phyloP scores from a whole-genome alignment of 2,113 vertebrate genomes.

The Tupaia chinensis region DNA sequence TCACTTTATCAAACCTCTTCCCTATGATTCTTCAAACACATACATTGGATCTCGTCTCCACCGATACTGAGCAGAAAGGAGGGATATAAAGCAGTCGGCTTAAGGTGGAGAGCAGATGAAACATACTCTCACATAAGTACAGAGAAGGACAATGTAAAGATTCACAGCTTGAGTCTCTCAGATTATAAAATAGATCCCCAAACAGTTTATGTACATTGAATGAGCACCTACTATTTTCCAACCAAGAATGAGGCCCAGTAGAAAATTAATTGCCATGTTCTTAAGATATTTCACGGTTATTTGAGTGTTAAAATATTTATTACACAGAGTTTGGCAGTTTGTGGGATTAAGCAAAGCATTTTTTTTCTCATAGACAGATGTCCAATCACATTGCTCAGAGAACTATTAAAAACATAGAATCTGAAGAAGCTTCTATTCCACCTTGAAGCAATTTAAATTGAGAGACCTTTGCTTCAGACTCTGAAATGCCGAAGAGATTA shows the following conservation, averaged over 20 bases:
- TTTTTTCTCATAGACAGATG: conserved; percentile 55
- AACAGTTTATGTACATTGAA: neutral
- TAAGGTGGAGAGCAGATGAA: conserved; percentile 7
- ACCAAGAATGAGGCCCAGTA: neutral
- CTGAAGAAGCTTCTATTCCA: conserved; percentile 45
- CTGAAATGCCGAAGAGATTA: conserved; percentile 78
- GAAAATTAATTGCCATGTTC: conserved; percentile 18
- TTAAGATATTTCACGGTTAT: neutral
- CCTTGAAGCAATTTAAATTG: conserved; percentile 38
- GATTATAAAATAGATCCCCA: neutral
- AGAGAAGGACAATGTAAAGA: conserved; percentile 10
- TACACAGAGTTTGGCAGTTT: conserved; percentile 65
- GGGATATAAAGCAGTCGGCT: neutral
- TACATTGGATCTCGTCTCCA: neutral
- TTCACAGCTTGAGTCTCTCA: conserved; percentile 49
- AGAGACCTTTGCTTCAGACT: conserved; percentile 47
- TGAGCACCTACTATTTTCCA: neutral
- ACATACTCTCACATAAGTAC: conserved; percentile 19
- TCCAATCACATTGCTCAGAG: conserved; percentile 10
- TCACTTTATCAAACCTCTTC: neutral
- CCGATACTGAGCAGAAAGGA: conserved; percentile 36
- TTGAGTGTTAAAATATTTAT: conserved; percentile 73
- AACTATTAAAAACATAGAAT: conserved; percentile 61
- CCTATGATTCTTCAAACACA: neutral
- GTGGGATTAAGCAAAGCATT: conserved; percentile 65